Conservation (phyloP, 2,888 invertebrate genomes). For the Himalopsyche kuldschensis region DNA sequence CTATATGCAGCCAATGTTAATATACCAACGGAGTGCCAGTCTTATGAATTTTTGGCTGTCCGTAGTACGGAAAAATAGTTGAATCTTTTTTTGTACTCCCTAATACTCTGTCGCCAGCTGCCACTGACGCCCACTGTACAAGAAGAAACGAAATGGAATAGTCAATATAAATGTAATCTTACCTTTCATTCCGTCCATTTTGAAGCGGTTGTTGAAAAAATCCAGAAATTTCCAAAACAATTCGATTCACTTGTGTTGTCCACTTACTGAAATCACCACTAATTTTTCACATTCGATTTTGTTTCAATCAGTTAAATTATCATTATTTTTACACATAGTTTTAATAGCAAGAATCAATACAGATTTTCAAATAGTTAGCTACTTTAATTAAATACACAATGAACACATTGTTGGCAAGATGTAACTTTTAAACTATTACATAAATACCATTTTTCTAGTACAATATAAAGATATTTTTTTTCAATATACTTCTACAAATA, state of each 20-base stretch:
- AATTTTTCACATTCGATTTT: not conserved
- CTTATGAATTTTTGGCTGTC: too few relatives aligned
- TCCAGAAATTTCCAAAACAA: not conserved
- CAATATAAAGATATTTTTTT: not conserved
- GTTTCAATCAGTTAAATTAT: not conserved
- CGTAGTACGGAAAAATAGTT: too few relatives aligned
- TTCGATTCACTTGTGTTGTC: not conserved
- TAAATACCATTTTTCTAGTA: not conserved
- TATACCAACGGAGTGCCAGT: too few relatives aligned
- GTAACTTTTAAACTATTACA: not conserved
- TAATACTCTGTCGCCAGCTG: too few relatives aligned
- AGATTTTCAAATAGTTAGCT: not conserved
- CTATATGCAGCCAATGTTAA: too few relatives aligned
- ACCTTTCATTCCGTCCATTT: slow-evolving; percentile 32
- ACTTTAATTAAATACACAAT: not conserved
- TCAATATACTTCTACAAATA: not conserved
- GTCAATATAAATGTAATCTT: not conserved
- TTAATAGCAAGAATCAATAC: not conserved
- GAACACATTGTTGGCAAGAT: slow-evolving; percentile 6
- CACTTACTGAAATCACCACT: not conserved
- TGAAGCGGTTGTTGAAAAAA: not conserved
- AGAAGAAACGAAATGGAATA: not conserved
- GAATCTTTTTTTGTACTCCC: too few relatives aligned
- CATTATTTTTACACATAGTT: not conserved
- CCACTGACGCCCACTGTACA: too few relatives aligned